These are phyloP conservation scores for Gyrodactylus bullatarudis DNA, from an alignment of 1,140 invertebrate species.

Conservation along the genomic window DNA sequence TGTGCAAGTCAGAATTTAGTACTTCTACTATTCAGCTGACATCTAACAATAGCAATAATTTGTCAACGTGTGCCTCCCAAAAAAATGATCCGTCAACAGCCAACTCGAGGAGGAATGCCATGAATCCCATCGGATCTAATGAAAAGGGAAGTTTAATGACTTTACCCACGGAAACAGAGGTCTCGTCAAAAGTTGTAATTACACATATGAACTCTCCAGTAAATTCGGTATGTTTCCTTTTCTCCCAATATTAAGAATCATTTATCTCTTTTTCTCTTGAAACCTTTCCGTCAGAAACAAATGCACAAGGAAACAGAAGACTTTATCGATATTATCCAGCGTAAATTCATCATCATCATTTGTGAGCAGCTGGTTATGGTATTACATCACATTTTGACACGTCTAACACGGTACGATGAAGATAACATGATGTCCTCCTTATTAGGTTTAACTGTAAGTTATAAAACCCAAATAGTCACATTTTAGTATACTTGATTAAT, in stretches of 20 bases:
- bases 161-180: background rate
- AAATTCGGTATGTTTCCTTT: background rate
- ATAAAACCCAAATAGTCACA: too few relatives aligned
- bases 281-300: conserved; percentile 65
- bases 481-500: too few relatives aligned
- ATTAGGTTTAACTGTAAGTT: conserved; percentile 58
- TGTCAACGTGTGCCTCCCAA: too few relatives aligned
- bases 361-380: conserved; percentile 39
- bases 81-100: too few relatives aligned
- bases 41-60: background rate
- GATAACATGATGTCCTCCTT: conserved; percentile 86
- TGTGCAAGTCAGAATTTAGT: conserved; percentile 30
- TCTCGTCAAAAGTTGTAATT: background rate
- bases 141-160: background rate
- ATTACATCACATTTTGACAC: conserved; percentile 57
- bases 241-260: background rate
- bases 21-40: background rate
- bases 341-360: conserved; percentile 58
- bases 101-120: background rate
- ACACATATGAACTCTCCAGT: background rate
- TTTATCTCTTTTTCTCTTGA: background rate
- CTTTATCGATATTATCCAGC: conserved; percentile 59
- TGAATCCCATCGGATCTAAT: background rate
- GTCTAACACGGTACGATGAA: conserved; percentile 79
- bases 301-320: conserved; percentile 85